phyloP scores from a whole-genome alignment of 2,113 vertebrate genomes.

The Enhydra lutris region DNA sequence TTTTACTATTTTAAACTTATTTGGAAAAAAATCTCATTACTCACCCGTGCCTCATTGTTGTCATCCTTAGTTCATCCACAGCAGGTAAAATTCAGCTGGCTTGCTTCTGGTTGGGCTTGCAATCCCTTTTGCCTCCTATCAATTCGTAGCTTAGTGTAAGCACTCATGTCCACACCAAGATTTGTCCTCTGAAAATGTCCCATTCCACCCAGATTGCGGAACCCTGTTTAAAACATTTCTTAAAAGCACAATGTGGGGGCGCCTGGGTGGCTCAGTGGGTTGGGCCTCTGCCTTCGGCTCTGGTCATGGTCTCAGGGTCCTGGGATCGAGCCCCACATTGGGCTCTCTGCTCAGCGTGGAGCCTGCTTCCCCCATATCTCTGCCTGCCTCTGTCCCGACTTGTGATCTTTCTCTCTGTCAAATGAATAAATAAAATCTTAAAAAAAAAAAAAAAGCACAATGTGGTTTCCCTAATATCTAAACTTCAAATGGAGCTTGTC shows the following conservation, averaged over 20 bases:
- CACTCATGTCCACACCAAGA: neutral
- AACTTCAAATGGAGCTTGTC: slow-evolving; percentile 13
- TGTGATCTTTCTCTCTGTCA: too few relatives aligned
- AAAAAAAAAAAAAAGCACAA: neutral
- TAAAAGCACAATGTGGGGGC: neutral
- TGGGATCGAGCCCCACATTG: too few relatives aligned
- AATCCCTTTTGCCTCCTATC: neutral
- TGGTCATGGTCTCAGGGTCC: too few relatives aligned
- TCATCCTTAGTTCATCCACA: neutral
- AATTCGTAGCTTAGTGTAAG: neutral
- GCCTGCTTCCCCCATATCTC: too few relatives aligned
- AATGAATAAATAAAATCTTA: too few relatives aligned
- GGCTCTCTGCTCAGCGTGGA: too few relatives aligned
- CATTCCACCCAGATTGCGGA: neutral
- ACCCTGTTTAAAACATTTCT: slow-evolving; percentile 25
- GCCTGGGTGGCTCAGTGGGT: too few relatives aligned
- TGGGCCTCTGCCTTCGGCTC: too few relatives aligned
- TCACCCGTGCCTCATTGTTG: slow-evolving; percentile 11
- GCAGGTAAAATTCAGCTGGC: neutral
- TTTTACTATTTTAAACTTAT: neutral
- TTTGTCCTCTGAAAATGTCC: slow-evolving; percentile 31
- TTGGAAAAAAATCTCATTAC: neutral
- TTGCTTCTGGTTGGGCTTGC: neutral
- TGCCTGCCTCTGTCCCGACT: too few relatives aligned
- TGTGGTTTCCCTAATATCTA: slow-evolving; percentile 28